phyloP scores from a whole-genome alignment of 1,140 invertebrate species.

The Drosophila nebulosa region DNA sequence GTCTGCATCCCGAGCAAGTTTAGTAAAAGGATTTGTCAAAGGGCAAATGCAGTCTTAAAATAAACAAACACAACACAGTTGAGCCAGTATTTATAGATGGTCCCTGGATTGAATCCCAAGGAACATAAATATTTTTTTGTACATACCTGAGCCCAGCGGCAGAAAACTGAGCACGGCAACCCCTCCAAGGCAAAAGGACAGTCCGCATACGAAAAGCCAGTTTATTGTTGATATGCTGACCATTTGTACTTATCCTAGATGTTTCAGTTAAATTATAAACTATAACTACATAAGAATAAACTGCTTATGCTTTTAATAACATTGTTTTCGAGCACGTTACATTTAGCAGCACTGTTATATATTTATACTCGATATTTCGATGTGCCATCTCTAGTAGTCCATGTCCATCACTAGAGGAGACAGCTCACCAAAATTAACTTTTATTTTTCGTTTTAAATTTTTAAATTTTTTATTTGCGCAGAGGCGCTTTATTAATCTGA shows the following conservation, averaged over 20 bases:
- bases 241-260: constrained; percentile 42
- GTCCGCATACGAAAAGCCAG: constrained; percentile 73
- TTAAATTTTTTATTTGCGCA: constrained; percentile 61
- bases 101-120: neutral
- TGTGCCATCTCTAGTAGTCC: neutral
- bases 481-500: constrained; percentile 25
- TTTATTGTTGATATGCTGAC: constrained; percentile 70
- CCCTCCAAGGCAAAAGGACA: constrained; percentile 67
- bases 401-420: constrained; percentile 34
- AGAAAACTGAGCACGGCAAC: constrained; percentile 71
- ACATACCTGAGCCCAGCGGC: constrained; percentile 68
- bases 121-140: no score
- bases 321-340: neutral
- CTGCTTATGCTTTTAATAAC: neutral
- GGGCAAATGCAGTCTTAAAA: constrained; percentile 75
- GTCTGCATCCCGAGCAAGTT: neutral
- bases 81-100: constrained; percentile 43
- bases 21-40: constrained; percentile 51
- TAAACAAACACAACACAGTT: neutral
- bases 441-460: constrained; percentile 67
- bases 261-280: constrained; percentile 15
- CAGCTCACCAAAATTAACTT: constrained; percentile 75
- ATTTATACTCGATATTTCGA: neutral
- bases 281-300: neutral
- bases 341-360: neutral